Conservation (phyloP, 2,797 vertebrate genomes). For the Darevskia nairensis region DNA sequence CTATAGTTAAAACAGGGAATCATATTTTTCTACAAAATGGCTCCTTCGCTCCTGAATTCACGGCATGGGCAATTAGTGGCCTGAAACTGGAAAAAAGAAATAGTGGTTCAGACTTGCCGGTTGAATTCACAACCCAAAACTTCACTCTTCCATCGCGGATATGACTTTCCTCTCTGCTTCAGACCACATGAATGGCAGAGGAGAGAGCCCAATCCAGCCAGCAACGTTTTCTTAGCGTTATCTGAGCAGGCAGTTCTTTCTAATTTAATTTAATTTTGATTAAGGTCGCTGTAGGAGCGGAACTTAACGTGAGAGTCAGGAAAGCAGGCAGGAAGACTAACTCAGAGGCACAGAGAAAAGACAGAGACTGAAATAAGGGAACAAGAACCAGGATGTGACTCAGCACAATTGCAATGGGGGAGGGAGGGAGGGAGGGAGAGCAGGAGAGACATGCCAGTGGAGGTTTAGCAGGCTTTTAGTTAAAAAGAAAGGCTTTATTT, state of each 20-base stretch:
- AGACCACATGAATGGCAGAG: neutral
- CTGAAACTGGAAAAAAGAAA: slow-evolving; percentile 34
- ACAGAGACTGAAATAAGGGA: neutral
- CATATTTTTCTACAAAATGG: neutral
- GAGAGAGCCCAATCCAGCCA: slow-evolving; percentile 13
- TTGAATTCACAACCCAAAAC: slow-evolving; percentile 32
- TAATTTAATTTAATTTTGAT: neutral
- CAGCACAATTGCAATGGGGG: neutral
- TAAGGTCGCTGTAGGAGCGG: neutral
- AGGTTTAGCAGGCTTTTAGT: neutral
- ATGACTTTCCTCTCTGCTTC: slow-evolving; percentile 38
- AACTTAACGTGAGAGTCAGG: neutral
- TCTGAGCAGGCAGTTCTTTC: slow-evolving; percentile 25
- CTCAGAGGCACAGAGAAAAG: neutral
- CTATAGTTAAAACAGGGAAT: slow-evolving; percentile 29
- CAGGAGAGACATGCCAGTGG: neutral
- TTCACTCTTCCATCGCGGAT: slow-evolving; percentile 4
- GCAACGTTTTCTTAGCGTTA: neutral
- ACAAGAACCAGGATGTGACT: neutral
- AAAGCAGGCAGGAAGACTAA: neutral
- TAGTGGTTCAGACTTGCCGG: slow-evolving; percentile 42
- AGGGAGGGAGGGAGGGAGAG: neutral
- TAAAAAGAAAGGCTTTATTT: neutral
- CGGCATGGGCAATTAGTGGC: neutral
- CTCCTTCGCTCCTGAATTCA: neutral